Conservation (phyloP, 2,797 vertebrate genomes). For the Amblyraja radiata region DNA sequence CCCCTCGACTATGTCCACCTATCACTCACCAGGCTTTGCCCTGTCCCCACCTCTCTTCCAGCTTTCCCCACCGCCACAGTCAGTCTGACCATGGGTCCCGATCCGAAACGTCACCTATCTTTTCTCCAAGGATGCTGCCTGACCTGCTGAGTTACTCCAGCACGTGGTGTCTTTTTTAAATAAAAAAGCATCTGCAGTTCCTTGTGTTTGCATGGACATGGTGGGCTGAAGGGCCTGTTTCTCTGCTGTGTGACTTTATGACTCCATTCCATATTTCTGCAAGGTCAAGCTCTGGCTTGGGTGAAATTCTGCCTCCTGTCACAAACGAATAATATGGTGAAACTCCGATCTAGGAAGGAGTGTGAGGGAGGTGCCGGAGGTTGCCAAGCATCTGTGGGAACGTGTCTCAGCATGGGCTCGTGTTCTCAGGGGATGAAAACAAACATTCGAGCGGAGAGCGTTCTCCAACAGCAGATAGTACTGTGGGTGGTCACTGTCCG, state of each 20-base stretch:
- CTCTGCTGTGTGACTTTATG: too few relatives aligned
- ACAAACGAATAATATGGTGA: background rate
- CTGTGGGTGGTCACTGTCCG: constrained; percentile 6
- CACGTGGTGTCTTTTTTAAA: background rate
- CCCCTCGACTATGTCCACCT: too few relatives aligned
- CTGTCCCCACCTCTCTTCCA: too few relatives aligned
- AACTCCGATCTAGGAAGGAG: background rate
- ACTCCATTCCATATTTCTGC: background rate
- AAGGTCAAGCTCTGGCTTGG: background rate
- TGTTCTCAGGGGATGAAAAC: too few relatives aligned
- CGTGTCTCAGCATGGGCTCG: background rate
- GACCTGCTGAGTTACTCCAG: background rate
- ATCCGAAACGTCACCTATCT: too few relatives aligned
- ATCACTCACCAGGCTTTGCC: too few relatives aligned
- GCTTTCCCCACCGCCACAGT: too few relatives aligned
- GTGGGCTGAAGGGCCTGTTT: too few relatives aligned
- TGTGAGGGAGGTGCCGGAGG: background rate
- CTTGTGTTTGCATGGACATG: too few relatives aligned
- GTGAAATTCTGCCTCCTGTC: background rate
- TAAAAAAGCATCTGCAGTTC: too few relatives aligned
- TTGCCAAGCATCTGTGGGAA: background rate
- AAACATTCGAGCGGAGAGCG: too few relatives aligned
- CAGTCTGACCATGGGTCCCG: too few relatives aligned
- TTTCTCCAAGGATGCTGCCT: background rate
- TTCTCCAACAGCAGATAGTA: background rate